Conservation (phyloP, 2,797 vertebrate species). For the Coracias cyanogaster region DNA sequence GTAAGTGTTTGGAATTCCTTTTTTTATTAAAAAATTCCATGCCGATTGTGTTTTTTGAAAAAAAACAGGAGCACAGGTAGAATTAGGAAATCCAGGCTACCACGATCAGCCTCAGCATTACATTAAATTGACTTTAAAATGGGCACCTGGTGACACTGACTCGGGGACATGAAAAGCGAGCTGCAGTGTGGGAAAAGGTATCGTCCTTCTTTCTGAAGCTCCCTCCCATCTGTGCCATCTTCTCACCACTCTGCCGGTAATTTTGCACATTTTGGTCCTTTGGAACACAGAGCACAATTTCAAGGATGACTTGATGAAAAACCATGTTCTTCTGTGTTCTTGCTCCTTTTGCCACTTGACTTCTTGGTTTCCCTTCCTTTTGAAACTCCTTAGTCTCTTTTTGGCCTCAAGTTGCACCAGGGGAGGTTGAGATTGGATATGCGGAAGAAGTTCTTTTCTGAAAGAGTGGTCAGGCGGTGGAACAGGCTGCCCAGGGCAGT, state of each 20-base stretch:
- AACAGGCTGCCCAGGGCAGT: too few relatives aligned
- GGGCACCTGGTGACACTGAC: constrained; percentile 2
- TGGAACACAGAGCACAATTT: not conserved
- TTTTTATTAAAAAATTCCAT: constrained; percentile 83
- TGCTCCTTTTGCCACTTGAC: not conserved
- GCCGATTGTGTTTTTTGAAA: constrained; percentile 48
- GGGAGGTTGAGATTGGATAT: too few relatives aligned
- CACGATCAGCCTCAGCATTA: not conserved
- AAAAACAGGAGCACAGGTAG: constrained; percentile 54
- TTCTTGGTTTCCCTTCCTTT: not conserved
- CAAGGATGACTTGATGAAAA: not conserved
- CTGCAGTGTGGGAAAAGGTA: not conserved
- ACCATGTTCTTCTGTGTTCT: fast-evolving
- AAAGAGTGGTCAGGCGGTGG: too few relatives aligned
- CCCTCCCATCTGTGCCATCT: not conserved
- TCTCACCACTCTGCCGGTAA: not conserved
- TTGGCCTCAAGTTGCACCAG: too few relatives aligned
- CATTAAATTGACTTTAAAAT: constrained; percentile 4
- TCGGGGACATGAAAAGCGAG: not conserved
- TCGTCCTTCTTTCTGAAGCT: not conserved
- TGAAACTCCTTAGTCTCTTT: not conserved
- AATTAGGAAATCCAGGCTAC: constrained; percentile 62
- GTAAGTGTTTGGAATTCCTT: constrained; percentile 79
- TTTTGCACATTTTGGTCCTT: not conserved
- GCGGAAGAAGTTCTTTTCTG: too few relatives aligned